Evolutionary conservation across 1,140 invertebrate genomes (phyloP), one percentile per base, ranked within the genome.

Genomic region (Oscheius sp.): DNA sequence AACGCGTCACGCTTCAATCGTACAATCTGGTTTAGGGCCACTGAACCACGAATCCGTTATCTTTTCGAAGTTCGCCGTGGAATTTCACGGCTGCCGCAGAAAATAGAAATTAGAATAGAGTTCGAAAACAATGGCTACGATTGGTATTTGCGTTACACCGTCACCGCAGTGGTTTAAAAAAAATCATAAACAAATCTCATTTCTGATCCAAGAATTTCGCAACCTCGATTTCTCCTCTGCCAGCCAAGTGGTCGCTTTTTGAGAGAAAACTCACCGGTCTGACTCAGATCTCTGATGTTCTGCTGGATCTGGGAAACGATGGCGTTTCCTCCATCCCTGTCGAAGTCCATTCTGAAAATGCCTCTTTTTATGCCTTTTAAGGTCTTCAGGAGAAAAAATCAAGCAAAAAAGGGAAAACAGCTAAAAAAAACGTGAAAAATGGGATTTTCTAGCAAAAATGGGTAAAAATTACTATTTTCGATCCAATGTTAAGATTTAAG

Each of bases 311-410:
- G 46, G 34, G 34, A 26, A 32, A 67, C 64, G 18, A 34, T 67
- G 13, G 67, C 38, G 45, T 67, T 67, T 15, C 52, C 71, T 15
- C 36, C 42, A 45, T 73, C 71, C 36, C 71, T 42, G 34, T 73
- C 58, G 63, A 73, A 73, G 59, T 73, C 71, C 71, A 73, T 73
- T 58, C 62, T 66, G 46, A 45, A 73, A 73, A 4, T 31, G 15
- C 26, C 20, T 18, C 28, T 32, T 32, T 18, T 3, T 31, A 2
- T 34, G 45, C 29, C 1, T 26, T 20, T 18, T n/a, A 36, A 69
- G 61, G 62, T 62, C 55, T 32, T 36, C 34, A 62, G 45, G 46
- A 20, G 15, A 26, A 26, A 29, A 31, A 31, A 52, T 31, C 66
- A n/a, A 20, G n/a, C 31, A 23, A 63, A 68, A 10, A 15, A 68